Conservation (phyloP, 2,113 vertebrate species). For the Myanophis thanlyinensis region DNA sequence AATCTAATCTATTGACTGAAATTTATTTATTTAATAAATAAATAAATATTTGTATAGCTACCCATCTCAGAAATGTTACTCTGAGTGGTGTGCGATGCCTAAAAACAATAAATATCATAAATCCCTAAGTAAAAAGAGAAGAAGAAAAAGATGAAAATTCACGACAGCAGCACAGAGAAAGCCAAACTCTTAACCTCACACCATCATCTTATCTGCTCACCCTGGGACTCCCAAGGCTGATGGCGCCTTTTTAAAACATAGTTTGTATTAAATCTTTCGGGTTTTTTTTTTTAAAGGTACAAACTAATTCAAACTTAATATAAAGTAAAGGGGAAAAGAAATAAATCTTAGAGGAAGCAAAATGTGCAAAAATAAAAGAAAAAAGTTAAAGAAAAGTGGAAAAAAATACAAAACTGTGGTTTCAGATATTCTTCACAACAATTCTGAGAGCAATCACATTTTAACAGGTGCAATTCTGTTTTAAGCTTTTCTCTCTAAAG, state of each 20-base stretch:
- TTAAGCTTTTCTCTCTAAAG: too few relatives aligned
- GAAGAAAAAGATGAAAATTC: neutral
- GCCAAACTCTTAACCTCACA: neutral
- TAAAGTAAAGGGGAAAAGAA: too few relatives aligned
- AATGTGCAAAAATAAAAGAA: too few relatives aligned
- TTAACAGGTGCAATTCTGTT: too few relatives aligned
- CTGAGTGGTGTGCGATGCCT: neutral
- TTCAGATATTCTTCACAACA: too few relatives aligned
- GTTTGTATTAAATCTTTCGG: too few relatives aligned
- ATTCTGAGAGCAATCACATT: too few relatives aligned
- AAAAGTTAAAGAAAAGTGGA: too few relatives aligned
- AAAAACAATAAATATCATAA: neutral
- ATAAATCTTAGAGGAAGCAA: too few relatives aligned
- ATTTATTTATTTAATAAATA: neutral
- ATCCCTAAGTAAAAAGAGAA: neutral
- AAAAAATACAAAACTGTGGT: too few relatives aligned
- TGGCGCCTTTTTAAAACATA: neutral
- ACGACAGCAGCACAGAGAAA: neutral
- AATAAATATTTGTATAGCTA: neutral
- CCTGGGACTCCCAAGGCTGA: neutral
- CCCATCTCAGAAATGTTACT: neutral
- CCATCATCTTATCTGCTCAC: neutral
- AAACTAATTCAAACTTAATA: too few relatives aligned
- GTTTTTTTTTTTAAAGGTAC: too few relatives aligned
- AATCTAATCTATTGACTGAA: neutral